Conservation (phyloP, 1,140 invertebrate species). For the Scaptomyza graminum region DNA sequence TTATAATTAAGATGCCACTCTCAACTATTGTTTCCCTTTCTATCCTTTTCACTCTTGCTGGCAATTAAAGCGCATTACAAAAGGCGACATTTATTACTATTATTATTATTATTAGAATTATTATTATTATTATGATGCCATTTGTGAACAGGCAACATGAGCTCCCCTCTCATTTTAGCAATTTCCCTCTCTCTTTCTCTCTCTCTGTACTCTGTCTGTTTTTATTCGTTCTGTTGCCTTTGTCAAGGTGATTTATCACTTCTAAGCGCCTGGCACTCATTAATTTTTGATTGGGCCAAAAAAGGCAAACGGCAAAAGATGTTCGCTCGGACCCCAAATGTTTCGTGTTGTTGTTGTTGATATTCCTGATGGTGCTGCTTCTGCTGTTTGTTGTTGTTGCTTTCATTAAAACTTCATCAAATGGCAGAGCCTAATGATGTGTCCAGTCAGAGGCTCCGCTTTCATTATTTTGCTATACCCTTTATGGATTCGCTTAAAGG, state of each 20-base stretch:
- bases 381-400: slow-evolving; percentile 8
- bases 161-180: background rate
- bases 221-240: slow-evolving; percentile 52
- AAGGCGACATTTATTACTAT: slow-evolving; percentile 76
- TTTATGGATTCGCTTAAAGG: background rate
- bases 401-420: slow-evolving; percentile 79
- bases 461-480: slow-evolving; percentile 32
- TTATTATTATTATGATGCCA: slow-evolving; percentile 43
- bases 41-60: slow-evolving; percentile 17
- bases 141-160: slow-evolving; percentile 36
- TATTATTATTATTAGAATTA: slow-evolving; percentile 40
- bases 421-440: slow-evolving; percentile 61
- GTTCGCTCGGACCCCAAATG: slow-evolving; percentile 45
- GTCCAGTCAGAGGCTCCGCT: slow-evolving; percentile 30
- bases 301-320: slow-evolving; percentile 72
- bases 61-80: slow-evolving; percentile 76
- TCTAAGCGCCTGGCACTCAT: slow-evolving; percentile 80
- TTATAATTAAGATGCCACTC: slow-evolving; percentile 42
- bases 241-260: slow-evolving; percentile 82
- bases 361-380: background rate
- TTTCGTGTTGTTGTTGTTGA: slow-evolving; percentile 24
- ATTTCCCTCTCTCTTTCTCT: background rate
- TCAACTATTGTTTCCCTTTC: slow-evolving; percentile 8
- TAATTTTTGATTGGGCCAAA: slow-evolving; percentile 81
- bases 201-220: background rate